Evolutionary conservation across 2,113 vertebrate genomes (phyloP).

Genomic region (Pelecanoides urinatrix): DNA sequence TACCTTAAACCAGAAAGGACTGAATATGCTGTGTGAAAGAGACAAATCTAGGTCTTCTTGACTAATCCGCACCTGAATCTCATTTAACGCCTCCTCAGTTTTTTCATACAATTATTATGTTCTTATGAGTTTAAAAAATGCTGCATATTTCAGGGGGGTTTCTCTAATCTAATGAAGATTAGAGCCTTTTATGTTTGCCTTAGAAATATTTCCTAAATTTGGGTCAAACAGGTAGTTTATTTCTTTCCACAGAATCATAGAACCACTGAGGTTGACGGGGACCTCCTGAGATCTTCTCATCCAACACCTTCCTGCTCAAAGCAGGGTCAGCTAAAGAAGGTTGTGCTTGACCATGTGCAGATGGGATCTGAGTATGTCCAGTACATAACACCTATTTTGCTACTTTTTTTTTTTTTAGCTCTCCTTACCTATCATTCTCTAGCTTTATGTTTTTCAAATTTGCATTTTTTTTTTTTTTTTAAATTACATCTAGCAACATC

Average conservation of each 20-base stretch:
- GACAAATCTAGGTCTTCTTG: neutral
- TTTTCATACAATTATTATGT: neutral
- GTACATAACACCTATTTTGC: neutral
- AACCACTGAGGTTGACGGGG: neutral
- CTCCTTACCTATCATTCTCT: neutral
- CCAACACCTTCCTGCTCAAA: neutral
- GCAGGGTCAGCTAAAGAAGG: neutral
- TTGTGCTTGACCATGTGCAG: neutral
- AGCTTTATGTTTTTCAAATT: neutral
- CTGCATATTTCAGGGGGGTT: neutral
- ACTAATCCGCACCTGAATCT: neutral
- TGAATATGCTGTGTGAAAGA: neutral
- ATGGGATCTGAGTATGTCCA: neutral
- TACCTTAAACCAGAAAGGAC: neutral
- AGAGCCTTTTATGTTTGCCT: neutral
- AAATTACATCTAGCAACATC: neutral
- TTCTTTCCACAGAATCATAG: neutral
- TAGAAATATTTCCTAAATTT: neutral
- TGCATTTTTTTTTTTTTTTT: neutral
- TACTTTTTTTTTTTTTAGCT: neutral
- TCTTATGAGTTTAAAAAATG: neutral
- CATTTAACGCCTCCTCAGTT: neutral
- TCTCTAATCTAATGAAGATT: neutral
- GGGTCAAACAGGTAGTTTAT: neutral
- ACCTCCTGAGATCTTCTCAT: neutral